Percentiles rank a stretch among this genome's conserved stretches.
Conservation (phyloP, 2,888 invertebrate genomes). For the Osmoderma eremita region DNA sequence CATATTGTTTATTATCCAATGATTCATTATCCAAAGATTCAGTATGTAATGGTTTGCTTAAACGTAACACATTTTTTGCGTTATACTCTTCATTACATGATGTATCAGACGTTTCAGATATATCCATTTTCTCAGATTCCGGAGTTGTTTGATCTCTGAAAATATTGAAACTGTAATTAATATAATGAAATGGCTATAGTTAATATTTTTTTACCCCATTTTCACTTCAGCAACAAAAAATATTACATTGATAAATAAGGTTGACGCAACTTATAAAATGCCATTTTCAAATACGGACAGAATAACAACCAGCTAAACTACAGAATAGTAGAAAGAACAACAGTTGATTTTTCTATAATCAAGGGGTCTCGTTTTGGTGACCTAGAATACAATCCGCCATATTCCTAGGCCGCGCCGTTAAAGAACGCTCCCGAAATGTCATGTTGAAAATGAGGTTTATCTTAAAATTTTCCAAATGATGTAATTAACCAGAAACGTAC, state of each 20-base stretch:
- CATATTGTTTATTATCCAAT: conserved; percentile 50
- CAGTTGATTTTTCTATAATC: too few species aligned
- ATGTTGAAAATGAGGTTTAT: too few species aligned
- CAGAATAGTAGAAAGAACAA: too few species aligned
- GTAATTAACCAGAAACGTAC: too few species aligned
- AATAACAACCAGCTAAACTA: too few species aligned
- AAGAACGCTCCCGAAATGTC: too few species aligned
- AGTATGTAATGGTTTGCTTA: conserved; percentile 45
- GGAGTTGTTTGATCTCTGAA: conserved; percentile 48
- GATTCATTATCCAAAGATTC: conserved; percentile 46
- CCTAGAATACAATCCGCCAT: too few species aligned
- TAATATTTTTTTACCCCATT: conserved; percentile 37
- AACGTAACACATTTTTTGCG: conserved; percentile 48
- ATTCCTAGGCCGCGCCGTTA: too few species aligned
- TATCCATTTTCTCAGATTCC: conserved; percentile 53
- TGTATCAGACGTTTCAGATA: conserved; percentile 53
- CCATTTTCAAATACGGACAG: conserved; percentile 46
- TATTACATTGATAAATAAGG: conserved; percentile 6
- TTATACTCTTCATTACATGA: conserved; percentile 43
- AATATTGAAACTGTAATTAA: conserved; percentile 3
- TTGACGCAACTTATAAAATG: conserved; percentile 36
- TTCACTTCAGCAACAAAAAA: conserved; percentile 13
- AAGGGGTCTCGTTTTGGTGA: too few species aligned
- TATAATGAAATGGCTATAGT: conserved; percentile 3
- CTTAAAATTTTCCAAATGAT: too few species aligned